These are phyloP conservation scores for Phenganax subtilis DNA, from an alignment of 92 coral and sea anemone species.

Conservation along the genomic window DNA sequence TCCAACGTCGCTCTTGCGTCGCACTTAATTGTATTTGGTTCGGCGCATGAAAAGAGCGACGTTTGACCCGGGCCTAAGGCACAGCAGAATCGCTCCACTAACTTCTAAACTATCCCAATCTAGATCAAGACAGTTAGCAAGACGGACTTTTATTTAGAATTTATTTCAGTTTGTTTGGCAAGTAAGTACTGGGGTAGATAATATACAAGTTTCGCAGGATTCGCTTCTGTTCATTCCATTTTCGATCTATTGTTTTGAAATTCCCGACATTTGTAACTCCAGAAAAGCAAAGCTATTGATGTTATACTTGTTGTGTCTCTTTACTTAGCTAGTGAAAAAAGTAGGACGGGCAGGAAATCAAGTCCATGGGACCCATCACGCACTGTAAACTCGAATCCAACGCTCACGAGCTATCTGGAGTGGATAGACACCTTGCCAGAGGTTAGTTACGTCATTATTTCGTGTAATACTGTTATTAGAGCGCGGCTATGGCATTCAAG, in stretches of 20 bases:
- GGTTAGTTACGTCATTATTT: constrained; percentile 17
- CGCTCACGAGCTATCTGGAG: constrained; percentile 32
- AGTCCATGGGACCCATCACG: constrained; percentile 27
- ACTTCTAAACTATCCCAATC: not conserved
- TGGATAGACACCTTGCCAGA: constrained; percentile 47
- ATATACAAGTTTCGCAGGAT: too few relatives aligned
- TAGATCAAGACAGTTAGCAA: constrained; percentile 91
- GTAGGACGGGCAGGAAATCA: constrained; percentile 34
- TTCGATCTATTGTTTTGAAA: too few relatives aligned
- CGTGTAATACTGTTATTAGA: too few relatives aligned
- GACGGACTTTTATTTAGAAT: constrained; percentile 77
- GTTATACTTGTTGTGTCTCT: not conserved
- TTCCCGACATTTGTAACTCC: too few relatives aligned
- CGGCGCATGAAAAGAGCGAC: too few relatives aligned
- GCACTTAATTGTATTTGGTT: too few relatives aligned
- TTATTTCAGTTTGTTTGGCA: constrained; percentile 84
- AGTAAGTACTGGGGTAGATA: constrained; percentile 46
- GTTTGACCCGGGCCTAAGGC: too few relatives aligned
- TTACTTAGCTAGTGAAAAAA: constrained; percentile 43
- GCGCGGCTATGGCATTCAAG: too few relatives aligned
- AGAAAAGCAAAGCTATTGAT: too few relatives aligned
- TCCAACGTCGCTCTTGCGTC: too few relatives aligned
- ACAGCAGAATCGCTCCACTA: not conserved
- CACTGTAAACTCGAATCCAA: constrained; percentile 10
- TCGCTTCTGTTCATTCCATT: too few relatives aligned